Percentiles rank a stretch among this genome's conserved stretches.
Evolutionary conservation across 2,113 vertebrate genomes (phyloP).

Genomic region (Xyliphius kryptos): DNA sequence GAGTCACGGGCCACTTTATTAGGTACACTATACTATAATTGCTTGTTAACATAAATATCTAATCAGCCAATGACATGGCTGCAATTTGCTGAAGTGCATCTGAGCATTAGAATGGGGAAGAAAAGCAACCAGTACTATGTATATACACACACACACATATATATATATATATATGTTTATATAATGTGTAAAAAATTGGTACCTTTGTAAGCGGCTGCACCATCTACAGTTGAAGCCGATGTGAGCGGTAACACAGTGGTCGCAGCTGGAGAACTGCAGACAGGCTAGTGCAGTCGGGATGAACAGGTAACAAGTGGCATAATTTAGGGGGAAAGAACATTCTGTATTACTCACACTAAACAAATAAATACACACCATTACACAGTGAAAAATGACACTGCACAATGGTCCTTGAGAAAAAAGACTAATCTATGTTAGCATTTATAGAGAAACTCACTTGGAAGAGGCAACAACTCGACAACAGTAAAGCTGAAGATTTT

Average conservation of each 20-base stretch:
- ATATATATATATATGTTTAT: too few species aligned
- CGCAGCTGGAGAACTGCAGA: conserved; percentile 87
- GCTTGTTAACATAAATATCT: too few species aligned
- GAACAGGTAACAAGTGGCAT: neutral
- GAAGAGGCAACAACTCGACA: too few species aligned
- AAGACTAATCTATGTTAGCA: neutral
- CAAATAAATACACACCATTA: conserved; percentile 19
- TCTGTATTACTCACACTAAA: conserved; percentile 8
- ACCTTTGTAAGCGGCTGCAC: conserved; percentile 93
- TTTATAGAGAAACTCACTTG: neutral
- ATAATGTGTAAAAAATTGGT: too few species aligned
- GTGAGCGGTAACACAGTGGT: conserved; percentile 79
- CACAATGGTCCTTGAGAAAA: neutral
- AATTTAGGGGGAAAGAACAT: neutral
- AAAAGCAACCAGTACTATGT: too few species aligned
- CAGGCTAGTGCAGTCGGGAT: conserved; percentile 68
- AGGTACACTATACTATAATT: too few species aligned
- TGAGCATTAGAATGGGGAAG: too few species aligned
- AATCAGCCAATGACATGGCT: too few species aligned
- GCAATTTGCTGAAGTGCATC: too few species aligned
- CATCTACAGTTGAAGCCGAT: conserved; percentile 98
- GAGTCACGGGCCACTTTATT: too few species aligned
- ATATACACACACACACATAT: too few species aligned
- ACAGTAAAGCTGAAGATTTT: too few species aligned
- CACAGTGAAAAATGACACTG: conserved; percentile 5